These are phyloP conservation scores for Sciurus vulgaris DNA, from an alignment of 2,797 vertebrate genomes.

Conservation along the genomic window DNA sequence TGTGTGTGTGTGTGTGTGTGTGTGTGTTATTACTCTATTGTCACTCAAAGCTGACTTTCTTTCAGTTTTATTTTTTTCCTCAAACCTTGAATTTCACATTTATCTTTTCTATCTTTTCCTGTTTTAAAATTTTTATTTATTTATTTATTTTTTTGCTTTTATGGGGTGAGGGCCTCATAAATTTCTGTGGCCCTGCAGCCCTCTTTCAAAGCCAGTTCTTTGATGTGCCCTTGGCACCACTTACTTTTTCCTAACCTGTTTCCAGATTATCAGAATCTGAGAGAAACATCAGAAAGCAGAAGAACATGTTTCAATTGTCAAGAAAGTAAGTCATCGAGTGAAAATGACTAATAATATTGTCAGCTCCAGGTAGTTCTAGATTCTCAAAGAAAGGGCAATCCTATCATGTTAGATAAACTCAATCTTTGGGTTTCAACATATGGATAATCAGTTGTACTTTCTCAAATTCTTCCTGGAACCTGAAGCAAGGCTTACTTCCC, in stretches of 20 bases:
- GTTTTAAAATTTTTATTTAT: not conserved
- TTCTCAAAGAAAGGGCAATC: slow-evolving; percentile 30
- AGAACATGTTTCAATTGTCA: slow-evolving; percentile 25
- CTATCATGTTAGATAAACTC: slow-evolving; percentile 21
- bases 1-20: no score
- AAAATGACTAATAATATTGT: not conserved
- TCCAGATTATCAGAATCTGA: not conserved
- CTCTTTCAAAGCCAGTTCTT: slow-evolving; percentile 50
- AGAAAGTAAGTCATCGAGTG: slow-evolving; percentile 5
- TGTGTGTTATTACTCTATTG: not conserved
- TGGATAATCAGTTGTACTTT: slow-evolving; percentile 12
- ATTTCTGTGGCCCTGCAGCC: slow-evolving; percentile 52
- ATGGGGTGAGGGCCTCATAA: slow-evolving; percentile 21
- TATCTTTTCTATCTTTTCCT: slow-evolving; percentile 21
- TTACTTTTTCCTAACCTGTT: slow-evolving; percentile 37
- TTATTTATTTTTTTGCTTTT: slow-evolving; percentile 52
- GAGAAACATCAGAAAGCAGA: slow-evolving; percentile 27
- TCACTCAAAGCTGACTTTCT: slow-evolving; percentile 7
- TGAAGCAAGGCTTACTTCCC: not conserved
- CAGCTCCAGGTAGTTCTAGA: not conserved
- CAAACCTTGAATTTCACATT: slow-evolving; percentile 45
- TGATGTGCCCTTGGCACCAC: not conserved
- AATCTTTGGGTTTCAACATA: not conserved
- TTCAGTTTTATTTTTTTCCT: not conserved
- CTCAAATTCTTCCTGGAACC: not conserved